These are phyloP conservation scores for Aldrovandia affinis DNA, from an alignment of 2,797 vertebrate species.

Conservation along the genomic window DNA sequence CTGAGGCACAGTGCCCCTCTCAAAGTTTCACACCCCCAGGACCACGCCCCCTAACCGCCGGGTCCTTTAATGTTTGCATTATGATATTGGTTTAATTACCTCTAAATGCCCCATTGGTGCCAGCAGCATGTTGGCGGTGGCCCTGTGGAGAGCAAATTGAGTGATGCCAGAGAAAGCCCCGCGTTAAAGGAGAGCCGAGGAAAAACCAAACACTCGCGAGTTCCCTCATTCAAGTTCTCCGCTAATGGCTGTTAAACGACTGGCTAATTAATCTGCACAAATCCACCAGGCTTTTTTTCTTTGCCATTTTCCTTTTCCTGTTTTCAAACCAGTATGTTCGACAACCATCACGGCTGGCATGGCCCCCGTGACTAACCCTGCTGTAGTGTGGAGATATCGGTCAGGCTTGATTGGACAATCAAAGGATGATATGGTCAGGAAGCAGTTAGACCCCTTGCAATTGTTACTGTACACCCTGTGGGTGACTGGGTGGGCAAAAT, in stretches of 20 bases:
- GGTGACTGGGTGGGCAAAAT: background rate
- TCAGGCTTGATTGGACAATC: background rate
- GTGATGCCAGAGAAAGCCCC: conserved; percentile 14
- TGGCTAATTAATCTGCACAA: conserved; percentile 18
- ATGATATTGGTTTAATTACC: conserved; percentile 14
- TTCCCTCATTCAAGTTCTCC: conserved; percentile 7
- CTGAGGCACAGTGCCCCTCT: too few relatives aligned
- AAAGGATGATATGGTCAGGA: background rate
- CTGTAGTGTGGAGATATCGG: background rate
- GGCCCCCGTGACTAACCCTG: background rate
- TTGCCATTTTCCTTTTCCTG: background rate
- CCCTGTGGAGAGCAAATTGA: conserved; percentile 23
- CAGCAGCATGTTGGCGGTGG: background rate
- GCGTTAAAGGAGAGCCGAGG: conserved; percentile 2
- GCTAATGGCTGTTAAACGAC: conserved; percentile 25
- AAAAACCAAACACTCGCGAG: conserved; percentile 8
- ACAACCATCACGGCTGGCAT: background rate
- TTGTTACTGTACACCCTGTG: background rate
- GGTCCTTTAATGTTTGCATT: background rate
- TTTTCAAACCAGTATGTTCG: too few relatives aligned
- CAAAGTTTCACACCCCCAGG: too few relatives aligned
- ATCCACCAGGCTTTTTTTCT: background rate
- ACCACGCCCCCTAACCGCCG: too few relatives aligned
- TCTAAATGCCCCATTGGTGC: background rate
- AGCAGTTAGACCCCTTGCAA: background rate